Evolutionary conservation across 2,888 invertebrate species (phyloP).

Genomic region (Labia minor): DNA sequence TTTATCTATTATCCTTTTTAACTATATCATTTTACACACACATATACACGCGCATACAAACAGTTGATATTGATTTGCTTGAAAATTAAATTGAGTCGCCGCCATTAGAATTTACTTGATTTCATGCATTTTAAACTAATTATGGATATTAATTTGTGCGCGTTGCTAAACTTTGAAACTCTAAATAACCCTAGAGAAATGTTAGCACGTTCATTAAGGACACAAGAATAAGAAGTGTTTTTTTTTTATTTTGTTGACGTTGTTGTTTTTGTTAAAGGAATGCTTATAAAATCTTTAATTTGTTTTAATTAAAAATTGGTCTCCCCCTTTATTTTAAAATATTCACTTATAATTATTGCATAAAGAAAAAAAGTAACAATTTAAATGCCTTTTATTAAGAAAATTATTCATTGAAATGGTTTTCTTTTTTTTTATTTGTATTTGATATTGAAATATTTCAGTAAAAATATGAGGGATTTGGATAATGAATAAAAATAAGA

Average conservation of each 20-base stretch:
- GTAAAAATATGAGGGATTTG: too few species aligned
- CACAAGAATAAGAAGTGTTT: not conserved
- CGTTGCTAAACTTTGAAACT: not conserved
- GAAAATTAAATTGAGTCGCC: slow-evolving; percentile 9
- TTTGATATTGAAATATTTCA: too few species aligned
- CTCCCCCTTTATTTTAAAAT: not conserved
- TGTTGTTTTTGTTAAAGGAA: not conserved
- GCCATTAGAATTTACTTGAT: not conserved
- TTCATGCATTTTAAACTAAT: slow-evolving; percentile 13
- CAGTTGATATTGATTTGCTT: not conserved
- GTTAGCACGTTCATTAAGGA: slow-evolving; percentile 13
- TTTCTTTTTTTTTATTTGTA: too few species aligned
- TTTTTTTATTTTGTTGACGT: not conserved
- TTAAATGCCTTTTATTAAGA: too few species aligned
- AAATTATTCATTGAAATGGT: too few species aligned
- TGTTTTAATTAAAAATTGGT: not conserved
- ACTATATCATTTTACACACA: not conserved
- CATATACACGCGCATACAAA: too few species aligned
- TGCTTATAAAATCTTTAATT: slow-evolving; percentile 13
- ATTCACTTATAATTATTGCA: not conserved
- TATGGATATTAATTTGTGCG: not conserved
- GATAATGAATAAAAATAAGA: too few species aligned
- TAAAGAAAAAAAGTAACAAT: not conserved
- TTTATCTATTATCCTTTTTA: slow-evolving; percentile 8
- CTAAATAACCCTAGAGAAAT: slow-evolving; percentile 13